Percentiles rank a stretch among this genome's conserved stretches.
Conservation (phyloP, 2,113 vertebrate species). For the Tragelaphus strepsiceros region DNA sequence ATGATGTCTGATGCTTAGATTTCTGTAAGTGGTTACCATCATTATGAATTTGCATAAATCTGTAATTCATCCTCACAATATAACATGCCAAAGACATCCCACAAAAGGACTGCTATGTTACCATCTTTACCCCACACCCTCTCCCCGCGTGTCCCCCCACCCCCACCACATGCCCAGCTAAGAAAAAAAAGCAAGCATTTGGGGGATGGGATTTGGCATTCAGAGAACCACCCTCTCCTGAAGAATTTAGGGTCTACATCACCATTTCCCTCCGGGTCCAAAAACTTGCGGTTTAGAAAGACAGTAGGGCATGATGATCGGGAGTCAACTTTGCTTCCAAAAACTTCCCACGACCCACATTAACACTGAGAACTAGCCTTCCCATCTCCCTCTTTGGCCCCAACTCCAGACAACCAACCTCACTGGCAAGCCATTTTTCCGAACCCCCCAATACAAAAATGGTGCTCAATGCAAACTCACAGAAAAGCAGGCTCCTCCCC, state of each 20-base stretch:
- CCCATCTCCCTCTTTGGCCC: neutral
- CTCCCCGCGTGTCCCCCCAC: neutral
- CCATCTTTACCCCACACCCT: neutral
- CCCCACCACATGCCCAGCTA: neutral
- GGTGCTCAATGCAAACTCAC: neutral
- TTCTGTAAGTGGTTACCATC: neutral
- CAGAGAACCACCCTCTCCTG: neutral
- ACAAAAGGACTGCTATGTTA: neutral
- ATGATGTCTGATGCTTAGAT: neutral
- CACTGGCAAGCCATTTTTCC: neutral
- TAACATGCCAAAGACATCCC: neutral
- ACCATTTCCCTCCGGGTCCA: neutral
- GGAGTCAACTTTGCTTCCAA: neutral
- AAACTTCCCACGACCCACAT: accelerated
- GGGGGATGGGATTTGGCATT: accelerated
- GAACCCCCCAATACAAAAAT: neutral
- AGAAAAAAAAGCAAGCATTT: neutral
- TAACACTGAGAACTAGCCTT: neutral
- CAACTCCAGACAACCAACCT: neutral
- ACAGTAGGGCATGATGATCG: neutral
- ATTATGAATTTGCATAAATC: neutral
- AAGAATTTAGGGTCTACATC: neutral
- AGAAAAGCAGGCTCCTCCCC: neutral
- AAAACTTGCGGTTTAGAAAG: neutral
- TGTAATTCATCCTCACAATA: neutral